Conservation (phyloP, 2,113 vertebrate species). For the Propithecus coquereli region DNA sequence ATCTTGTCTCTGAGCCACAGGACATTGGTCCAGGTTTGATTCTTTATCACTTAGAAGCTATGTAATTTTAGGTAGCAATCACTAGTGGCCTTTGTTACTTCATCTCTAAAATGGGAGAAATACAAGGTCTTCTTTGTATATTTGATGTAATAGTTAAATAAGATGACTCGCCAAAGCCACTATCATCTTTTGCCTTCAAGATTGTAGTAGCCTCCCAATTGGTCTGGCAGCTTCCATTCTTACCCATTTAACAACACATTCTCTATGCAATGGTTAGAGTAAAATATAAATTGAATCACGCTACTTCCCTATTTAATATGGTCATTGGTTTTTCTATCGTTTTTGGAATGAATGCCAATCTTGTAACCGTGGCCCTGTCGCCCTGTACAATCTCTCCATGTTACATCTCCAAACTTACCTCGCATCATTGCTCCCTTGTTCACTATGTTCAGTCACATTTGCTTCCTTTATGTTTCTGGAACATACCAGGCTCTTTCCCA, state of each 20-base stretch:
- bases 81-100: background rate
- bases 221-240: background rate
- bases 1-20: background rate
- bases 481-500: background rate
- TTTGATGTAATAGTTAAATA: background rate
- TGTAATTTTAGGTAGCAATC: background rate
- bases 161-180: background rate
- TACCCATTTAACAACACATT: background rate
- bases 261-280: background rate
- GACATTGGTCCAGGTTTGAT: background rate
- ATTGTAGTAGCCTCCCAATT: background rate
- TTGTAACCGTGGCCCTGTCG: accelerated
- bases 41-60: background rate
- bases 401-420: background rate
- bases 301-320: background rate
- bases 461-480: background rate
- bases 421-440: accelerated
- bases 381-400: too few relatives aligned
- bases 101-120: background rate
- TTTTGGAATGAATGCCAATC: background rate
- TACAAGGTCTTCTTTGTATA: background rate
- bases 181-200: background rate
- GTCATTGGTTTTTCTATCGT: background rate
- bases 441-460: background rate
- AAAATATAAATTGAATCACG: background rate